Percentiles rank a stretch among this genome's conserved stretches.
These are phyloP conservation scores for Calliscelio sp. DNA, from an alignment of 2,888 invertebrate species.

Conservation along the genomic window DNA sequence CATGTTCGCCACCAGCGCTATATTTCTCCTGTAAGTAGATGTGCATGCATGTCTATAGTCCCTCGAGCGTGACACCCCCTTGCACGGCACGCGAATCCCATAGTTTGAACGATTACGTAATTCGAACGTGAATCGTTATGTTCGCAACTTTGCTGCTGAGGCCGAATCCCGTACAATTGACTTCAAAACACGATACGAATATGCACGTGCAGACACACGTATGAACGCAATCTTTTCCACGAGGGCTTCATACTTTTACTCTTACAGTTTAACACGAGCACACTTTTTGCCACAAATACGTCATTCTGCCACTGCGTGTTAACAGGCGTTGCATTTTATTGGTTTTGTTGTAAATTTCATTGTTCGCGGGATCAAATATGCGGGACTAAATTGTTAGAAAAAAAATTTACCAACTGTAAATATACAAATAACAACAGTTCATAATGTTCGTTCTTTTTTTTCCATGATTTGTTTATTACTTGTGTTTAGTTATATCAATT, in stretches of 20 bases:
- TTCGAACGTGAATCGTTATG: slow-evolving; percentile 68
- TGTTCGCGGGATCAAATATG: slow-evolving; percentile 35
- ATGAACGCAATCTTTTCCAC: slow-evolving; percentile 35
- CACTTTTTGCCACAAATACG: slow-evolving; percentile 34
- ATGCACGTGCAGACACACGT: slow-evolving; percentile 48
- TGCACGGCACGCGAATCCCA: slow-evolving; percentile 72
- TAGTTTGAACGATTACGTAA: slow-evolving; percentile 73
- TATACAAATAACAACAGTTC: no score
- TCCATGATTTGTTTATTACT: no score
- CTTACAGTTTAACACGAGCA: slow-evolving; percentile 10
- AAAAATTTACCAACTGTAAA: no score
- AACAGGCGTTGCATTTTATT: slow-evolving; percentile 37
- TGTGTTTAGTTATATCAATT: no score
- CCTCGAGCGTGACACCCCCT: slow-evolving; percentile 67
- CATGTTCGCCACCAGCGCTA: slow-evolving; percentile 64
- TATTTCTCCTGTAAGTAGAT: slow-evolving; percentile 61
- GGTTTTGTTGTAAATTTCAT: slow-evolving; percentile 47
- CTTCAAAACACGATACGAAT: slow-evolving; percentile 55
- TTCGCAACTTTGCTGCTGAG: slow-evolving; percentile 59
- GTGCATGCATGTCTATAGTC: slow-evolving; percentile 56
- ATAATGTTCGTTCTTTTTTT: no score
- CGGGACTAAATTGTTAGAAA: slow-evolving; percentile 9
- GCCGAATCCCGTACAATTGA: slow-evolving; percentile 54
- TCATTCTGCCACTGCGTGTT: slow-evolving; percentile 26
- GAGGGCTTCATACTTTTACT: slow-evolving; percentile 43